These are phyloP conservation scores for Ariopsis seemanni DNA, from an alignment of 2,113 vertebrate species.

Conservation along the genomic window DNA sequence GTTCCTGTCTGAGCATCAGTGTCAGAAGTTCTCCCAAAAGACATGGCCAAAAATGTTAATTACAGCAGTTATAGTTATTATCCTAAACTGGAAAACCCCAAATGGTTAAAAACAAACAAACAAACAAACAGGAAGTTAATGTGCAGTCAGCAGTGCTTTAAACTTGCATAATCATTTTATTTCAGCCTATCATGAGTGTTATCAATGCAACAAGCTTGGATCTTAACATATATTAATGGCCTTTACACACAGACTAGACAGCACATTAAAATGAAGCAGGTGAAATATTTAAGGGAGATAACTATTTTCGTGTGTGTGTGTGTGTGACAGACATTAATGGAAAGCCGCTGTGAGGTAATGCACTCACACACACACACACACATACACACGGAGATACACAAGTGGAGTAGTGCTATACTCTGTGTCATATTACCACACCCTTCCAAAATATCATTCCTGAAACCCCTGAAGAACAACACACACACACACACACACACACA, in stretches of 20 bases:
- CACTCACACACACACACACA: not conserved
- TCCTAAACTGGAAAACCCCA: not conserved
- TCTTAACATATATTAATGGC: not conserved
- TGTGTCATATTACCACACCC: conserved; percentile 9
- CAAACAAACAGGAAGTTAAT: not conserved
- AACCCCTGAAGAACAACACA: conserved; percentile 3
- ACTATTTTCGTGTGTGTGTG: not conserved
- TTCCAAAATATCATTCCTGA: conserved; percentile 29
- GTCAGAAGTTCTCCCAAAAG: not conserved
- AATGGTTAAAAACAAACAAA: not conserved
- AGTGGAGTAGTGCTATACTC: not conserved
- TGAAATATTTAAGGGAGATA: not conserved
- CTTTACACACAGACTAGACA: not conserved
- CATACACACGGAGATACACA: not conserved
- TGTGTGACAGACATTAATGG: not conserved
- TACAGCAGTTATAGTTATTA: not conserved
- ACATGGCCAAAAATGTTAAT: not conserved
- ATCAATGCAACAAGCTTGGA: not conserved
- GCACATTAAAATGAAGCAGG: not conserved
- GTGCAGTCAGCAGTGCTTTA: not conserved
- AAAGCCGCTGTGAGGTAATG: not conserved
- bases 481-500: conserved; percentile 13
- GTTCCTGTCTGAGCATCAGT: not conserved
- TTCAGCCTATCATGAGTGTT: not conserved
- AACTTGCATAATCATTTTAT: not conserved